A percentile compares a stretch with the other conserved stretches of the same genome.
Conservation (phyloP, 2,113 vertebrate genomes). For the Bettongia penicillata region DNA sequence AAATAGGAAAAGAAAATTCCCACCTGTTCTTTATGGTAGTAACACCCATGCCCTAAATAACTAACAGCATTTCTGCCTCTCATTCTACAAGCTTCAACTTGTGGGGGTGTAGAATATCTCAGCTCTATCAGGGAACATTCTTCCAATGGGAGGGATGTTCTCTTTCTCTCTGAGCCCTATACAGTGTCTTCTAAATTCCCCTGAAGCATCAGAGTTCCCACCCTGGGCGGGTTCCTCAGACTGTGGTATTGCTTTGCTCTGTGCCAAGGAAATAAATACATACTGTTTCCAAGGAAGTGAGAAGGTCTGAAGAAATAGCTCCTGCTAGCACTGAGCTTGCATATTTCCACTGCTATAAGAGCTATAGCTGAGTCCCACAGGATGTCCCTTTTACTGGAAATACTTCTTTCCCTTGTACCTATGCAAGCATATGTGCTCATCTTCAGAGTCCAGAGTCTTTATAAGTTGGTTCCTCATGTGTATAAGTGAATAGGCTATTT, state of each 20-base stretch:
- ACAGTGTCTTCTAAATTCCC: background rate
- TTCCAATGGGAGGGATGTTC: slow-evolving; percentile 34
- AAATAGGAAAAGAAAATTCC: slow-evolving; percentile 2
- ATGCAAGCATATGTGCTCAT: background rate
- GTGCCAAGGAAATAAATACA: background rate
- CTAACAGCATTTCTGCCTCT: background rate
- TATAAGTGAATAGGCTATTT: background rate
- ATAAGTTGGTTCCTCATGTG: background rate
- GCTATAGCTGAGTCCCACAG: background rate
- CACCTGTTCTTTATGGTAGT: background rate
- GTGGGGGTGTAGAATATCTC: slow-evolving; percentile 16
- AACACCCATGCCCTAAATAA: background rate
- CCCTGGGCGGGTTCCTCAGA: slow-evolving; percentile 18
- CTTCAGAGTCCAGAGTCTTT: background rate
- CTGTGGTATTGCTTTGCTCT: background rate
- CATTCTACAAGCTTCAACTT: background rate
- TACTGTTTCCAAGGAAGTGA: background rate
- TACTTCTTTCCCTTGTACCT: background rate
- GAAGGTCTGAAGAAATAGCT: background rate
- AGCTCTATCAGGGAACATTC: background rate
- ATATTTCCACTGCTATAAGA: background rate
- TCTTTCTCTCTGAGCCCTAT: background rate
- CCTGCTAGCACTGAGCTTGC: background rate
- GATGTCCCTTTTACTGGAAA: background rate
- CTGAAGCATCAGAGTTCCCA: background rate